These are phyloP conservation scores for Chiridota heheva DNA, from an alignment of 35 echinoderm and acorn worm species.

Conservation along the genomic window DNA sequence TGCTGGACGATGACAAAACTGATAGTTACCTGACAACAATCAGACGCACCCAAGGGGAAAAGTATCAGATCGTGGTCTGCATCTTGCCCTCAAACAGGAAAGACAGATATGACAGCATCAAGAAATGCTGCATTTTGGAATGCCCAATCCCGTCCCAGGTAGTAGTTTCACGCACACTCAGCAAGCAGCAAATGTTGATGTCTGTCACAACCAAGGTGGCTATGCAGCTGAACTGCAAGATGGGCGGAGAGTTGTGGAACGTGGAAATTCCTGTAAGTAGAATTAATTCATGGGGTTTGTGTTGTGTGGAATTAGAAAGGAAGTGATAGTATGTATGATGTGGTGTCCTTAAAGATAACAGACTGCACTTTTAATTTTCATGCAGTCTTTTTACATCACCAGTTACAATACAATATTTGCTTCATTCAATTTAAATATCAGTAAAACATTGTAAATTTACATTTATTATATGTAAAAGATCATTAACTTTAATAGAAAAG, in stretches of 20 bases:
- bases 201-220: slow-evolving; percentile 91
- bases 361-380: too few species aligned
- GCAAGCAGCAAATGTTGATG: slow-evolving; percentile 88
- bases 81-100: slow-evolving; percentile 82
- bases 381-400: too few species aligned
- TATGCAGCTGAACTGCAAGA: slow-evolving; percentile 98
- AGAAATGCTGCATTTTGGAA: slow-evolving; percentile 75
- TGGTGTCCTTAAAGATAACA: too few species aligned
- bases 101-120: slow-evolving; percentile 93
- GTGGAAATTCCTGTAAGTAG: slow-evolving; percentile 80
- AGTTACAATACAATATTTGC: too few species aligned
- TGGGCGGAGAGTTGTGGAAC: slow-evolving; percentile 90
- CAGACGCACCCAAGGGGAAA: neutral
- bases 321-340: too few species aligned
- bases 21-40: slow-evolving; percentile 64
- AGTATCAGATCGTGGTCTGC: slow-evolving; percentile 73
- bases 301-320: too few species aligned
- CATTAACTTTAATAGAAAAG: too few species aligned
- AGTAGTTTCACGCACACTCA: slow-evolving; percentile 60
- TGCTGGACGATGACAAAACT: slow-evolving; percentile 70
- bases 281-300: too few species aligned
- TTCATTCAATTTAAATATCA: too few species aligned
- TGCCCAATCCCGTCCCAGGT: slow-evolving; percentile 77
- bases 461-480: too few species aligned
- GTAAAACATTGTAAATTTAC: too few species aligned